A percentile compares a stretch with the other conserved stretches of the same genome.
phyloP scores from a whole-genome alignment of 1,140 invertebrate genomes.

The Pachypeltis micranthus region DNA sequence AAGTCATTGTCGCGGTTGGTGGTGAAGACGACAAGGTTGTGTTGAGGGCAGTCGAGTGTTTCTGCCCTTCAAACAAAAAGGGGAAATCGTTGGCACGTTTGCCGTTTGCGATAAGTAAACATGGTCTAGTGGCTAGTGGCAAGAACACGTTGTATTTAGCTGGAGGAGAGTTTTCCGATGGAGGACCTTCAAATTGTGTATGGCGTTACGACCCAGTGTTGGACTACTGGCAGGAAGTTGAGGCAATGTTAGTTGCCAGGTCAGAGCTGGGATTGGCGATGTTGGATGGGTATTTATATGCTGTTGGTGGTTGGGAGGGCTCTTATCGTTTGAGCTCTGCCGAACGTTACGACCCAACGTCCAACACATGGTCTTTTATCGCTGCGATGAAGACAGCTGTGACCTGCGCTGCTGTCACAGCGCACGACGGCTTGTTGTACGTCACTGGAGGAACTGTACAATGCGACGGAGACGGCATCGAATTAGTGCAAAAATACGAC shows the following conservation, averaged over 20 bases:
- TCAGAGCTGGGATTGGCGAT: conserved; percentile 45
- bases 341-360: conserved; percentile 70
- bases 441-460: conserved; percentile 40
- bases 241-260: conserved; percentile 39
- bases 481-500: conserved; percentile 41
- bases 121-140: conserved; percentile 42
- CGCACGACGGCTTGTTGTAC: conserved; percentile 38
- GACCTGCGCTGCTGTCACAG: conserved; percentile 40
- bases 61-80: conserved; percentile 34
- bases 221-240: conserved; percentile 43
- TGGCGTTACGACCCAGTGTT: conserved; percentile 43
- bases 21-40: conserved; percentile 47
- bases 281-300: conserved; percentile 53
- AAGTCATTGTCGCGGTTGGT: conserved; percentile 43
- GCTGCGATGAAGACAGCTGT: conserved; percentile 44
- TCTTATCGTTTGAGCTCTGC: conserved; percentile 60
- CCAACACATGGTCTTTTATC: conserved; percentile 76
- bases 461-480: conserved; percentile 41
- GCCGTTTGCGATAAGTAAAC: conserved; percentile 42
- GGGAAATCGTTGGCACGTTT: conserved; percentile 37
- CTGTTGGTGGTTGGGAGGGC: conserved; percentile 65
- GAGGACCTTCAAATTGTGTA: conserved; percentile 38
- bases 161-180: conserved; percentile 46
- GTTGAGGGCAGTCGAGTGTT: conserved; percentile 42
- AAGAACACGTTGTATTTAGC: conserved; percentile 44